Conservation (phyloP, 2,113 vertebrate genomes). For the Anser cygnoides region DNA sequence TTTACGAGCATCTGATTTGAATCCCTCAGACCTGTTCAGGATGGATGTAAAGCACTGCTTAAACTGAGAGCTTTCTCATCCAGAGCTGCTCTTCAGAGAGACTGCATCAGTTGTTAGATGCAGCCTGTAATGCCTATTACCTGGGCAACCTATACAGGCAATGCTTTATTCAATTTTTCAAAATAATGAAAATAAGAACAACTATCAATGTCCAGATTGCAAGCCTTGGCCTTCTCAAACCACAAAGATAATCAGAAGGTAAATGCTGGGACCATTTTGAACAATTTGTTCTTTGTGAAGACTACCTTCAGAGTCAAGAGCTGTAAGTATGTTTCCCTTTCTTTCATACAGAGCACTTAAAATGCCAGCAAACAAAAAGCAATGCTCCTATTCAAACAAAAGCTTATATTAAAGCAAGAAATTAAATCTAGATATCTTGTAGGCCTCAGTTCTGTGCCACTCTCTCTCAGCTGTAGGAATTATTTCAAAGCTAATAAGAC, state of each 20-base stretch:
- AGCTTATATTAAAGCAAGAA: not conserved
- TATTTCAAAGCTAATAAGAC: not conserved
- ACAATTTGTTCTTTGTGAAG: not conserved
- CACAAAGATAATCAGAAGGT: not conserved
- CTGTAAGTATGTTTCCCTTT: not conserved
- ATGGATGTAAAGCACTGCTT: not conserved
- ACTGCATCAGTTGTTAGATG: not conserved
- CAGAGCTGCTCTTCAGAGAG: not conserved
- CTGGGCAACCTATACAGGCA: not conserved
- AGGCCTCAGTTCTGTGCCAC: not conserved
- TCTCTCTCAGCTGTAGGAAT: not conserved
- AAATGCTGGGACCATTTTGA: not conserved
- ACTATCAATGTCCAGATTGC: fast-evolving
- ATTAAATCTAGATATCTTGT: not conserved
- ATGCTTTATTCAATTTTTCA: not conserved
- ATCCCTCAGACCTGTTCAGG: not conserved
- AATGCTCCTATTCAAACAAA: not conserved
- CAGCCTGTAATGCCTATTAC: not conserved
- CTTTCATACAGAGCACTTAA: not conserved
- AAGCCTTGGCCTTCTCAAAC: not conserved
- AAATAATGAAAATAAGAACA: not conserved
- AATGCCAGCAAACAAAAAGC: not conserved
- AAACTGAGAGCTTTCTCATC: not conserved
- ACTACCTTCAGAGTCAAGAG: not conserved
- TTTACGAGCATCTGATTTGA: not conserved